Conservation (phyloP, 2,113 vertebrate species). For the Rhinoptilus africanus region DNA sequence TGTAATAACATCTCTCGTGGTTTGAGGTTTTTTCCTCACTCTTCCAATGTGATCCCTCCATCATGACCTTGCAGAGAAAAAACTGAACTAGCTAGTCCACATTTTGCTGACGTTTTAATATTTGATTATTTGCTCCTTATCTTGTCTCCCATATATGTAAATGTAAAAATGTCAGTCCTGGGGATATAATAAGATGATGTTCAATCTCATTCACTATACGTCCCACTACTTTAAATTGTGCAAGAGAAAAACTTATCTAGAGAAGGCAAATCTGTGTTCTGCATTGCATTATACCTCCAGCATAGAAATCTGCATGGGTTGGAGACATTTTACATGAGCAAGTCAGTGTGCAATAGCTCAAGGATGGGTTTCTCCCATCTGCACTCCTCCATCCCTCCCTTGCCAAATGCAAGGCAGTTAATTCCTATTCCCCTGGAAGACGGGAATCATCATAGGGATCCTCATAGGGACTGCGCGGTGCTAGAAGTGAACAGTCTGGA, state of each 20-base stretch:
- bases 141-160: neutral
- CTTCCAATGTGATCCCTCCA: neutral
- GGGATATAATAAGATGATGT: neutral
- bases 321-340: neutral
- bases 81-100: neutral
- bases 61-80: neutral
- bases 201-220: neutral
- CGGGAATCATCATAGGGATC: neutral
- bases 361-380: neutral
- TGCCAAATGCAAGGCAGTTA: neutral
- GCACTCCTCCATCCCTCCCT: neutral
- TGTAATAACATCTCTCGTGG: neutral
- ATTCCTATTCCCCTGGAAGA: neutral
- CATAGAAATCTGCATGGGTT: neutral
- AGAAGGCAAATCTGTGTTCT: neutral
- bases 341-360: neutral
- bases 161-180: neutral
- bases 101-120: neutral
- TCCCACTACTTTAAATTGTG: neutral
- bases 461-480: neutral
- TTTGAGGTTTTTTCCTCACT: neutral
- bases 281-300: neutral
- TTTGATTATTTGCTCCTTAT: neutral
- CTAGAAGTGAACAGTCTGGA: neutral
- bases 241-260: neutral